These are phyloP conservation scores for Melanophora roralis DNA, from an alignment of 2,888 invertebrate species.

Conservation along the genomic window DNA sequence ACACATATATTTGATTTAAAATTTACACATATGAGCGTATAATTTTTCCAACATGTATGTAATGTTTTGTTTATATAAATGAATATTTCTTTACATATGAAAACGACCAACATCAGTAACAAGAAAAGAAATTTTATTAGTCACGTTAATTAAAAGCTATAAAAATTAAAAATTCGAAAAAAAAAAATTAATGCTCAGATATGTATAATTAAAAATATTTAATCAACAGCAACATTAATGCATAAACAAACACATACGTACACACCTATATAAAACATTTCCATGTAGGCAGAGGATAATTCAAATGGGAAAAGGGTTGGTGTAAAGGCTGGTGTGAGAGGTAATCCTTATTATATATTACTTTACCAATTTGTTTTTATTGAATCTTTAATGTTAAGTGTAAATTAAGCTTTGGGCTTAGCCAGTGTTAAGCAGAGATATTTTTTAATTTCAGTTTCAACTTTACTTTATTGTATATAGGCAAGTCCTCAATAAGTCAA, in stretches of 20 bases:
- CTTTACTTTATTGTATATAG: too few relatives aligned
- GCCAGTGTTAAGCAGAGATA: too few relatives aligned
- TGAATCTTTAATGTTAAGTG: too few relatives aligned
- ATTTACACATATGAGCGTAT: slow-evolving; percentile 44
- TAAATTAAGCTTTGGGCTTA: too few relatives aligned
- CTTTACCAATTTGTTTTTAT: too few relatives aligned
- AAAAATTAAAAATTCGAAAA: slow-evolving; percentile 44
- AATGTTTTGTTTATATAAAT: slow-evolving; percentile 47
- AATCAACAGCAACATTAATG: slow-evolving; percentile 20
- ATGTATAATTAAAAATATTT: slow-evolving; percentile 42
- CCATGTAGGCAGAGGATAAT: background rate
- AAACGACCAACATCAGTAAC: background rate
- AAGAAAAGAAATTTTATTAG: slow-evolving; percentile 53
- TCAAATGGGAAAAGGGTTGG: background rate
- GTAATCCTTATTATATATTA: too few relatives aligned
- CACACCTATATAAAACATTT: background rate
- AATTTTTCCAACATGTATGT: slow-evolving; percentile 42
- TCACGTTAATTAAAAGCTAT: slow-evolving; percentile 62
- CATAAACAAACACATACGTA: background rate
- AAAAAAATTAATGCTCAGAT: slow-evolving; percentile 22
- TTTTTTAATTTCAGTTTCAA: too few relatives aligned
- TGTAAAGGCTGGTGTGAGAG: background rate
- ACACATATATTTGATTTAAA: background rate
- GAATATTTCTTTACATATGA: slow-evolving; percentile 26
- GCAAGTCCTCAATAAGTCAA: too few relatives aligned